Evolutionary conservation across 2,797 vertebrate genomes (phyloP).

Genomic region (Spinibarbus caldwelli): DNA sequence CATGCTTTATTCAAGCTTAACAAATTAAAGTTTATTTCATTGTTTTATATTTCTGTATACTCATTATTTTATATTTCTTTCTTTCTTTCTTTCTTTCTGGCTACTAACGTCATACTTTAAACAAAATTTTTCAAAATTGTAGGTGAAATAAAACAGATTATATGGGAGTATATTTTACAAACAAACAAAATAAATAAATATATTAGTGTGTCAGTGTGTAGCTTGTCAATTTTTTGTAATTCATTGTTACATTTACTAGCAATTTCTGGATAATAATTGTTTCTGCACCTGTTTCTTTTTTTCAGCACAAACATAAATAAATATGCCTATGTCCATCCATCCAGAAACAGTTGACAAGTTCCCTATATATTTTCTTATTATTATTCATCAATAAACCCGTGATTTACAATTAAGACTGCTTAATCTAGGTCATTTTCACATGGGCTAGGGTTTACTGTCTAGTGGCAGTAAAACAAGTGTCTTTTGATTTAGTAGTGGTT

Average conservation of each 20-base stretch:
- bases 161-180: neutral
- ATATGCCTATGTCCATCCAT: neutral
- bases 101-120: neutral
- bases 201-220: neutral
- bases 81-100: neutral
- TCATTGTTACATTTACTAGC: neutral
- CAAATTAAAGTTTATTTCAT: neutral
- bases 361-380: neutral
- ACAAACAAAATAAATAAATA: neutral
- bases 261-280: neutral
- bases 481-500: constrained; percentile 11
- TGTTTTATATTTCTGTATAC: neutral
- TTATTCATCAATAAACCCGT: constrained; percentile 7
- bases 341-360: neutral
- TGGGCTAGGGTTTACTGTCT: neutral
- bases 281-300: neutral
- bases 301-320: neutral
- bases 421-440: neutral
- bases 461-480: neutral
- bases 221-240: neutral
- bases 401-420: constrained; percentile 17
- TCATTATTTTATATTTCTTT: no score
- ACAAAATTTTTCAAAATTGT: neutral
- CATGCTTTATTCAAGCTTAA: neutral
- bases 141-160: neutral